Conservation (phyloP, 1,140 invertebrate genomes). For the Calephelis nemesis region DNA sequence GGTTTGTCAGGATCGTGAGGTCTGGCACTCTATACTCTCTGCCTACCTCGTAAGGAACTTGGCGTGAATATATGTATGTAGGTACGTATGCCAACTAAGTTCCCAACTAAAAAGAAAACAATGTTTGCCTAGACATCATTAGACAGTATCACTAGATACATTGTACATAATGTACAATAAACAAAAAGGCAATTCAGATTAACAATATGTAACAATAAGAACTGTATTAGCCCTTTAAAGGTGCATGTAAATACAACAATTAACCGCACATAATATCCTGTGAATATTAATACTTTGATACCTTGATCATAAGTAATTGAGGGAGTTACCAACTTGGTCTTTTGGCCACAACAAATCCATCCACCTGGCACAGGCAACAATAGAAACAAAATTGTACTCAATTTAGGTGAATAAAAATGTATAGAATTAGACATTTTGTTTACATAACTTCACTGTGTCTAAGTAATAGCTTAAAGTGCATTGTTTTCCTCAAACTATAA, state of each 20-base stretch:
- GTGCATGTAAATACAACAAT: slow-evolving; percentile 16
- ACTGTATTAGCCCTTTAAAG: slow-evolving; percentile 18
- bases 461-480: background rate
- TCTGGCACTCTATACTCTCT: too few relatives aligned
- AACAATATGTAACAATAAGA: background rate
- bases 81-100: too few relatives aligned
- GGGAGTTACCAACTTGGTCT: slow-evolving; percentile 49
- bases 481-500: background rate
- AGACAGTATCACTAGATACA: background rate
- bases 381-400: slow-evolving; percentile 29
- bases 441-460: background rate
- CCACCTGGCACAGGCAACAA: slow-evolving; percentile 49
- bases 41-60: too few relatives aligned
- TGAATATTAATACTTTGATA: slow-evolving; percentile 34
- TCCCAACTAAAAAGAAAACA: too few relatives aligned
- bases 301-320: slow-evolving; percentile 47
- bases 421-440: slow-evolving; percentile 1
- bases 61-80: too few relatives aligned
- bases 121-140: too few relatives aligned
- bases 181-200: too few relatives aligned
- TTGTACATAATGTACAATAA: too few relatives aligned
- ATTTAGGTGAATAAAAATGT: background rate
- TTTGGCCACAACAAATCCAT: slow-evolving; percentile 69
- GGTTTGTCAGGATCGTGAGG: too few relatives aligned
- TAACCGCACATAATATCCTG: slow-evolving; percentile 28